Base-by-base conservation (phyloP, 35 echinoderm and acorn worm species). In the Strongylocentrotus purpuratus region DNA sequence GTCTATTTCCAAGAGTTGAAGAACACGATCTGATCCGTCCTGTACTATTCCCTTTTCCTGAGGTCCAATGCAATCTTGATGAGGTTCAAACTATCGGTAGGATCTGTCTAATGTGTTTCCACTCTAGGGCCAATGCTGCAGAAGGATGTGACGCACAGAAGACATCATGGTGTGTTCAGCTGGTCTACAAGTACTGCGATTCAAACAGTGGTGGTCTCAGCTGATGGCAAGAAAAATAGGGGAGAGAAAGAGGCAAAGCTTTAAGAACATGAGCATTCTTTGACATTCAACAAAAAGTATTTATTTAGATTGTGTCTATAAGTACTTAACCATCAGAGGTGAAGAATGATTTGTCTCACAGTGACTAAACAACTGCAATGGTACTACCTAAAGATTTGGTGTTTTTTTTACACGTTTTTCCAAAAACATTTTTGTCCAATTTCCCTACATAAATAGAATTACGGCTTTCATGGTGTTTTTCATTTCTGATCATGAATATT, bases 101-200 rank as follows among this genome's bases (percentile, higher is more conserved):
- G 10, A 15, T 55, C 50, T 2, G 50, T 55, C 50, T 55, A 9
- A 9, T 55, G 50, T 11, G 15, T 10, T 55, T 55, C 20, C 28
- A 78, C 65, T 78, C 65, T 78, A 78, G 65, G 65, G 65, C 65
- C 65, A 78, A 78, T n/a, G 22, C 65, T 78, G 65, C 65, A 78
- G 7, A 28, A 28, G 65, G 22, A 78, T 22, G 20, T 78, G 65
- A n/a, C 20, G 65, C 8, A 78, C 65, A 78, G 65, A 78, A 78
- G 65, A 78, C 65, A 78, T 78, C 65, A 78, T 78, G 20, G 20
- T 28, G 65, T 28, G 22, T 78, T 7, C 65, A 78, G 65, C 25
- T 78, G 65, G 22, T 78, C 65, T 78, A 78, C 65, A 78, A n/a
- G 65, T 78, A 5, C 28, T n/a, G 20, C 1, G 65, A 78, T 78